Percentiles rank a stretch among this genome's conserved stretches.
These are phyloP conservation scores for Crambe crambe DNA, from an alignment of 37 sponge, comb jelly and placozoan genomes.

Conservation along the genomic window DNA sequence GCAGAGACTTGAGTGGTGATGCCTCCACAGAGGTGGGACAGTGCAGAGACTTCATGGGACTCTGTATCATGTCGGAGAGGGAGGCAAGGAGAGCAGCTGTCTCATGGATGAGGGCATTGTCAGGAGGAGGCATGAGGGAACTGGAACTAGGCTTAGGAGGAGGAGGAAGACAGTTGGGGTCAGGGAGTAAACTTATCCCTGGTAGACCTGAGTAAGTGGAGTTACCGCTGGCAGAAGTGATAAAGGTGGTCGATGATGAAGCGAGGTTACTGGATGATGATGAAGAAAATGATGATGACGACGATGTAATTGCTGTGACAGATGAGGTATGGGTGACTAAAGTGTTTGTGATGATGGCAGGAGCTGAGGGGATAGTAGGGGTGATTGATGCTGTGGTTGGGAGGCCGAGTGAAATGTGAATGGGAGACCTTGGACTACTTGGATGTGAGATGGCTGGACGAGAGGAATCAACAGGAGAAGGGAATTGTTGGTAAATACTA, in stretches of 20 bases:
- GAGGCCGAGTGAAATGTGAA: not conserved
- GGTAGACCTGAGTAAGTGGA: not conserved
- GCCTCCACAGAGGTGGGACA: not conserved
- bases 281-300: not conserved
- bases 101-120: constrained; percentile 14
- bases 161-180: not conserved
- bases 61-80: constrained; percentile 39
- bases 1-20: not conserved
- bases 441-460: too few species aligned
- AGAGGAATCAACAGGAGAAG: not conserved
- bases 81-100: constrained; percentile 55
- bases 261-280: not conserved
- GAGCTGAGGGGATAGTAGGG: not conserved
- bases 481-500: not conserved
- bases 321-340: not conserved
- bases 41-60: constrained; percentile 1
- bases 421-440: not conserved
- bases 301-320: not conserved
- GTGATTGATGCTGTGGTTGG: not conserved
- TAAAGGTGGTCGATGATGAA: not conserved
- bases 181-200: not conserved
- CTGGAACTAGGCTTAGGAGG: not conserved
- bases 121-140: not conserved
- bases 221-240: not conserved
- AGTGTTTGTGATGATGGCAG: not conserved